Percentiles rank a stretch among this genome's conserved stretches.
phyloP scores from a whole-genome alignment of 2,113 vertebrate genomes.

The Apeltes quadracus region DNA sequence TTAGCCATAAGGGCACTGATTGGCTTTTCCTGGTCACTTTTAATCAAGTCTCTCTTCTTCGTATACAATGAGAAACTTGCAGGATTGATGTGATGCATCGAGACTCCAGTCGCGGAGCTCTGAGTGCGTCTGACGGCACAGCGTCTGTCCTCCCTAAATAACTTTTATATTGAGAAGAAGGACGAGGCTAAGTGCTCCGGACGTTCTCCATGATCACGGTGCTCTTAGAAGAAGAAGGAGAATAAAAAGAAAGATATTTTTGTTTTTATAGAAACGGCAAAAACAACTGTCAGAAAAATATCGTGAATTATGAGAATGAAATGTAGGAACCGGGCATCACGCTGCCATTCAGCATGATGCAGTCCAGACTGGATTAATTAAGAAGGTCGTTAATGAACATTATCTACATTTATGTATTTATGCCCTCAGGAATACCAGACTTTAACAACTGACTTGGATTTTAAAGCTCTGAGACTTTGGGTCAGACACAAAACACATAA shows the following conservation, averaged over 20 bases:
- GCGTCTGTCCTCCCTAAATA: constrained; percentile 1
- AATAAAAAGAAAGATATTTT: not conserved
- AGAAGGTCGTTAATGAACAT: not conserved
- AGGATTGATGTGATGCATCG: not conserved
- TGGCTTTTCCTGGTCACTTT: not conserved
- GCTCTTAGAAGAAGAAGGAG: not conserved
- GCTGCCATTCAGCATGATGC: not conserved
- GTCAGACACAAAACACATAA: too few species aligned
- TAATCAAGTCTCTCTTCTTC: not conserved
- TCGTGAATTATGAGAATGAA: not conserved
- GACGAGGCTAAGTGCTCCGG: constrained; percentile 3
- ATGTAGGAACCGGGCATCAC: not conserved
- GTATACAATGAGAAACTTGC: not conserved
- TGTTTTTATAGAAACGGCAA: not conserved
- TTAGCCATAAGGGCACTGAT: not conserved
- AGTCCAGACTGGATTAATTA: not conserved
- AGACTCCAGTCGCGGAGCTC: not conserved
- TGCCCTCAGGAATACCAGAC: not conserved
- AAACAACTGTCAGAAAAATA: constrained; percentile 3
- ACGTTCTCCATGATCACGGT: not conserved
- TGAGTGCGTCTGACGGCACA: not conserved
- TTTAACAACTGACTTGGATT: not conserved
- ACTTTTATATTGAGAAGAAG: not conserved
- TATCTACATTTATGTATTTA: not conserved
- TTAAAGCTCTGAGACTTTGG: not conserved